Percentiles rank a stretch among this genome's conserved stretches.
Conservation (phyloP, 1,140 invertebrate genomes). For the Glomeris maerens region DNA sequence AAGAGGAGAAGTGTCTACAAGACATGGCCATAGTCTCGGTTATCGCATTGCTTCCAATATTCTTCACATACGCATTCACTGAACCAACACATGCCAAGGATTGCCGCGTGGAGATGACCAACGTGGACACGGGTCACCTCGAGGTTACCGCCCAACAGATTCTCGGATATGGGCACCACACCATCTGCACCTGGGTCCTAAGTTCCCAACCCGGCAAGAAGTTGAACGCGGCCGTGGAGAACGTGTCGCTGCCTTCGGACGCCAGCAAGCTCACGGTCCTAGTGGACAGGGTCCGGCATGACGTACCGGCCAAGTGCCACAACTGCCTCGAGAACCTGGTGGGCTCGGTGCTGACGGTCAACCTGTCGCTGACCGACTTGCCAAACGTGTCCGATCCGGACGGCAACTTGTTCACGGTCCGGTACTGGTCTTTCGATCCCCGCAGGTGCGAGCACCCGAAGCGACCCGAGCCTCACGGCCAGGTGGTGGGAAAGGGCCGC, state of each 20-base stretch:
- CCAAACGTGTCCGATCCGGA: slow-evolving; percentile 3
- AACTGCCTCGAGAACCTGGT: slow-evolving; percentile 14
- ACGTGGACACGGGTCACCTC: slow-evolving; percentile 1
- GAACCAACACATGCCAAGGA: no score
- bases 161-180: not conserved
- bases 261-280: slow-evolving; percentile 7
- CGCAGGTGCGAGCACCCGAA: slow-evolving; percentile 11
- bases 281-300: slow-evolving; percentile 12
- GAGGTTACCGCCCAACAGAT: not conserved
- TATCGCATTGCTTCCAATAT: no score
- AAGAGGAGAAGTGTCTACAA: no score
- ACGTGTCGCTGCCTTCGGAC: slow-evolving; percentile 10
- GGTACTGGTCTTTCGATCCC: slow-evolving; percentile 17
- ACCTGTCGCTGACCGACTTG: no score
- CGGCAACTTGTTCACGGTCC: slow-evolving; percentile 13
- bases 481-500: slow-evolving; percentile 10
- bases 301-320: slow-evolving; percentile 16
- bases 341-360: slow-evolving; percentile 12
- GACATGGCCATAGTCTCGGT: no score
- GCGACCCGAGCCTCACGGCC: slow-evolving; percentile 11
- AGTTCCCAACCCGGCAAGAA: slow-evolving; percentile 15
- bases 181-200: slow-evolving; percentile 15
- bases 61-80: no score
- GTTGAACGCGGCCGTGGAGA: slow-evolving; percentile 15
- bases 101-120: not conserved